Evolutionary conservation across 2,888 invertebrate genomes (phyloP), one percentile per base, ranked within the genome.

Genomic region (Hedychridium roseum): DNA sequence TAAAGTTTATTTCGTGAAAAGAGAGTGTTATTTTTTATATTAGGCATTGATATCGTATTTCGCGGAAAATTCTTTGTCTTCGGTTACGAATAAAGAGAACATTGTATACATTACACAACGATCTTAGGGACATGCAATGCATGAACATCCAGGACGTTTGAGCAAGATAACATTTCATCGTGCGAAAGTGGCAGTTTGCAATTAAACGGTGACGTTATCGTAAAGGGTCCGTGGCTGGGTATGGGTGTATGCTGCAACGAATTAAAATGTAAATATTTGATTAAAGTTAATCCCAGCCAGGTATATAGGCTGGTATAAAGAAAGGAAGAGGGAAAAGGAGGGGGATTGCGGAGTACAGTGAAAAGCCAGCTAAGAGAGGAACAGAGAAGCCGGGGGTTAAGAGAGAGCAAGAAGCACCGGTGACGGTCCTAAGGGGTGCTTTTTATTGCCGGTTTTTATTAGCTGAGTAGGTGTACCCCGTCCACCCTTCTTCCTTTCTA

Each of bases 401-500:
- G 39, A 36, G 44, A 45, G 60, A 58, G 50, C 50, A 55, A 40
- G 52, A 51, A 57, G 46, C 52, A 58, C 61, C 58, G 58, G 64
- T 68, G 70, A 66, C 66, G 68, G 71, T 66, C 72, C 71, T 73
- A 71, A 73, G 73, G 76, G 77, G 75, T 68, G 70, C 71, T 76
- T 78, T 78, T 78, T 78, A 78, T 78, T 78, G 72, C 77, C 68
- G 62, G 70, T 75, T 78, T 78, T 78, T 78, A 78, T 78, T 78
- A 76, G 75, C 72, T 73, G 65, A 73, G 74, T 75, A 74, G 71
- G 68, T 73, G 68, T 64, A 67, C 67, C 67, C 65, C 56, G 63
- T 64, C 64, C 57, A 55, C 57, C 55, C 57, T 49, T 43, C 55
- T 54, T 35, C 49, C 41, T 38, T 47, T 54, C 46, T 32, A 31